A percentile compares a stretch with the other conserved stretches of the same genome.
These are phyloP conservation scores for Acanthosepion esculentum DNA, from an alignment of 2,888 invertebrate genomes.

Conservation along the genomic window DNA sequence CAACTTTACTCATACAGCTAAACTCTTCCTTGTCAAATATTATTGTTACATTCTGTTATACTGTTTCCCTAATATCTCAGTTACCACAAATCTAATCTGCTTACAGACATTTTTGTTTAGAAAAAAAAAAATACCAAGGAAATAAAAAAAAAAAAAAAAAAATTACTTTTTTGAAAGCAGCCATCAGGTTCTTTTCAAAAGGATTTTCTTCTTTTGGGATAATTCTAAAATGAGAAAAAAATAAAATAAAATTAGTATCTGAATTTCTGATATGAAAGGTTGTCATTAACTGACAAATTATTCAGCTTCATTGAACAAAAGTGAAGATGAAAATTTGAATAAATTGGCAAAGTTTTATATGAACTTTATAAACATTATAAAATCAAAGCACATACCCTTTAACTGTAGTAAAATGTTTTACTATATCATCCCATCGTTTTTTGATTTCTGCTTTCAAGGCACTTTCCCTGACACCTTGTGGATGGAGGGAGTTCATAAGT, in stretches of 20 bases:
- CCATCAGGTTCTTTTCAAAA: conserved; percentile 60
- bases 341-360: not conserved
- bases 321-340: not conserved
- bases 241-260: not conserved
- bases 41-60: too few relatives aligned
- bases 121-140: not conserved
- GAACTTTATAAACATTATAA: not conserved
- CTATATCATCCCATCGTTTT: conserved; percentile 63
- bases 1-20: too few relatives aligned
- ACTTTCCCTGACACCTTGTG: conserved; percentile 72
- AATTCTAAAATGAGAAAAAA: not conserved
- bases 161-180: conserved; percentile 62
- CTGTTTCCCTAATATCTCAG: too few relatives aligned
- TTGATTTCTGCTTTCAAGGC: conserved; percentile 66
- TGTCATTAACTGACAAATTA: not conserved
- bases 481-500: conserved; percentile 67
- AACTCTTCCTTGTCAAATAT: too few relatives aligned
- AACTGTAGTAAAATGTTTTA: conserved; percentile 56
- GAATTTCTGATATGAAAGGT: not conserved
- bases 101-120: too few relatives aligned
- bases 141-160: not conserved
- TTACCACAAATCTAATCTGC: too few relatives aligned
- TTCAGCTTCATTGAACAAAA: too few relatives aligned
- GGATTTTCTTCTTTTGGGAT: conserved; percentile 1
- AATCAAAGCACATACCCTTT: conserved; percentile 54